A percentile compares a stretch with the other conserved stretches of the same genome.
These are phyloP conservation scores for Epizoanthus fatuus DNA, from an alignment of 92 coral and sea anemone genomes.

Conservation along the genomic window DNA sequence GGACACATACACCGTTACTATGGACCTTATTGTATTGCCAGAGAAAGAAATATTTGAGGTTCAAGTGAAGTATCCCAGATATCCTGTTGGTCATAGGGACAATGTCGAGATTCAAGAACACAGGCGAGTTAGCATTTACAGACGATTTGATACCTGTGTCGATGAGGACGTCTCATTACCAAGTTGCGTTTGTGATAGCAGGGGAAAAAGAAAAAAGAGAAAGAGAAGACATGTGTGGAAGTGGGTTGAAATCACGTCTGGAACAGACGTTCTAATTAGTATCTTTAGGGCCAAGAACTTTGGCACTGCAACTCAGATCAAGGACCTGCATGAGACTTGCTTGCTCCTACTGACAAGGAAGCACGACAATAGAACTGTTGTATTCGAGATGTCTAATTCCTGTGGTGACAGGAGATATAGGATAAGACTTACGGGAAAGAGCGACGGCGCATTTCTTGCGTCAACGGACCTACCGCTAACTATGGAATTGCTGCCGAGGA, in stretches of 20 bases:
- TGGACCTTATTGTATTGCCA: conserved; percentile 91
- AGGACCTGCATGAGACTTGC: conserved; percentile 79
- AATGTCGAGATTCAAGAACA: conserved; percentile 56
- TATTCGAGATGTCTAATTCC: conserved; percentile 84
- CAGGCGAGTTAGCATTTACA: conserved; percentile 91
- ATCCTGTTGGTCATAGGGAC: conserved; percentile 13
- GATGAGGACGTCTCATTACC: conserved; percentile 80
- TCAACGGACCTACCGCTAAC: conserved; percentile 73
- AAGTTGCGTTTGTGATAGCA: conserved; percentile 84
- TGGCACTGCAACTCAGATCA: conserved; percentile 79
- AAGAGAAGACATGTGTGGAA: conserved; percentile 49
- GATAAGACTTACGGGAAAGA: conserved; percentile 75
- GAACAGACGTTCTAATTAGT: conserved; percentile 68
- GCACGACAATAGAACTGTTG: conserved; percentile 70
- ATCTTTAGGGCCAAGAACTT: conserved; percentile 74
- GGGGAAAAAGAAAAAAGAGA: conserved; percentile 49
- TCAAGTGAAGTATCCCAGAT: conserved; percentile 69
- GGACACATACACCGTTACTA: conserved; percentile 73
- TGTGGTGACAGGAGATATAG: conserved; percentile 73
- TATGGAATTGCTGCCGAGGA: conserved; percentile 67
- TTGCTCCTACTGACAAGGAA: conserved; percentile 83
- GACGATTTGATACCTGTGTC: conserved; percentile 84
- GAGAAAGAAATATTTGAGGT: conserved; percentile 83
- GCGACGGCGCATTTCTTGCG: conserved; percentile 66
- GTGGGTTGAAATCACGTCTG: conserved; percentile 72